Percentiles rank a stretch among this genome's conserved stretches.
Evolutionary conservation across 2,113 vertebrate genomes (phyloP).

Genomic region (Macroglossus sobrinus): DNA sequence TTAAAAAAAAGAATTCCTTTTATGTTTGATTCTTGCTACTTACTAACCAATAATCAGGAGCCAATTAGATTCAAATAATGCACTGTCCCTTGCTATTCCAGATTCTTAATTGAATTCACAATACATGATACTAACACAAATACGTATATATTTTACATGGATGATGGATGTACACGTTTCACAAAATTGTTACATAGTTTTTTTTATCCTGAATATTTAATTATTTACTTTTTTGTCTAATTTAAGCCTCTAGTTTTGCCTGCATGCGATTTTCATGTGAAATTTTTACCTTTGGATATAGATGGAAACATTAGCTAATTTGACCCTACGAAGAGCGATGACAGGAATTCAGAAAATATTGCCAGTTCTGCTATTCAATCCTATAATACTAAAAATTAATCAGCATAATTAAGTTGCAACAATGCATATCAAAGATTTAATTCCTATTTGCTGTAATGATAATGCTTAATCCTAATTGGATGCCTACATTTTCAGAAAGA

Average conservation of each 20-base stretch:
- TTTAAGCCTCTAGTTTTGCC: background rate
- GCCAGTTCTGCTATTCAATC: background rate
- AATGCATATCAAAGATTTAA: constrained; percentile 46
- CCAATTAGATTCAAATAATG: constrained; percentile 4
- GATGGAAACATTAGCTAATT: constrained; percentile 22
- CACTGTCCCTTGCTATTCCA: background rate
- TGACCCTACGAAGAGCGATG: background rate
- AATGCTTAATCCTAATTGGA: constrained; percentile 56
- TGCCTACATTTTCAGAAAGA: constrained; percentile 88
- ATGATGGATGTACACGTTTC: background rate
- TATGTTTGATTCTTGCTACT: background rate
- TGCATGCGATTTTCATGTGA: background rate
- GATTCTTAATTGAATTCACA: constrained; percentile 16
- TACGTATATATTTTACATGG: background rate
- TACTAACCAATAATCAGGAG: constrained; percentile 11
- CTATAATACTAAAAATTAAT: constrained; percentile 42
- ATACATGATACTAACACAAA: background rate
- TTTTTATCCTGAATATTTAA: background rate
- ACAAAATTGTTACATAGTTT: background rate
- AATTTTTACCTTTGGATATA: constrained; percentile 30
- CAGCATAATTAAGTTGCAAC: background rate
- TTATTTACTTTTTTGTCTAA: constrained; percentile 30
- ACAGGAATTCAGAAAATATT: constrained; percentile 19
- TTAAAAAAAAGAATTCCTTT: background rate
- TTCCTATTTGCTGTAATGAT: constrained; percentile 30